Base-by-base conservation (phyloP, 2,797 vertebrate genomes). In the Clangula hyemalis region DNA sequence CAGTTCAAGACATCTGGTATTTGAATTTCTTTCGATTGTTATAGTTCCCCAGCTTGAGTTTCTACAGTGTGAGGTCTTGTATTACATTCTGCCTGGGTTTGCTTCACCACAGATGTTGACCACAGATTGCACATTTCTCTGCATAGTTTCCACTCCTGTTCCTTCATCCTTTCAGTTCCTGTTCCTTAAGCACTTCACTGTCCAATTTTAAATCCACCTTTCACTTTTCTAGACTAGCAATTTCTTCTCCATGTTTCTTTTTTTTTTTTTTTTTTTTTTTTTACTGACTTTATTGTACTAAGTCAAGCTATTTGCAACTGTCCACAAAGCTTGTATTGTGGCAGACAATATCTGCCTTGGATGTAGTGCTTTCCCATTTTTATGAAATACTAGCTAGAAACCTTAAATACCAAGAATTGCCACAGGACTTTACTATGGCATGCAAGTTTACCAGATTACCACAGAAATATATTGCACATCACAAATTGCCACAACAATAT, bases 381-480 rank as follows among this genome's bases (percentile, higher is more conserved):
- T 64, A 13, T 41, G 20, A 58, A 47, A 69, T 86, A 19, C 19
- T 60, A 34, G 30, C 27, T 83, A 43, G 68, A 78, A 70, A n/a
- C 47, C 22, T 74, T 76, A 51, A 66, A 49, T 77, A 32, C 21
- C 19, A 39, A 58, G 16, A 69, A 54, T 25, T 36, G 30, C 13
- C 19, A 58, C 20, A 47, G 20, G 20, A 79, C 6, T 86, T 62
- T 28, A 34, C 30, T 58, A 2, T 18, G 78, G 30, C n/a, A 25
- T 28, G 43, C 45, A 65, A 7, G 49, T 82, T 47, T 78, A 74
- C 16, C 68, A 58, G 62, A 47, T 79, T 38, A 71, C 24, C 53
- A 70, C 51, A 66, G 34, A 43, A 10, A 43, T 0, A 30, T n/a
- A 47, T 15, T 2, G 0, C 3, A 12, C 8, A 24, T 56, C 51